Base-by-base conservation (phyloP, 2,888 invertebrate genomes). In the Hirtodrosophila duncani region DNA sequence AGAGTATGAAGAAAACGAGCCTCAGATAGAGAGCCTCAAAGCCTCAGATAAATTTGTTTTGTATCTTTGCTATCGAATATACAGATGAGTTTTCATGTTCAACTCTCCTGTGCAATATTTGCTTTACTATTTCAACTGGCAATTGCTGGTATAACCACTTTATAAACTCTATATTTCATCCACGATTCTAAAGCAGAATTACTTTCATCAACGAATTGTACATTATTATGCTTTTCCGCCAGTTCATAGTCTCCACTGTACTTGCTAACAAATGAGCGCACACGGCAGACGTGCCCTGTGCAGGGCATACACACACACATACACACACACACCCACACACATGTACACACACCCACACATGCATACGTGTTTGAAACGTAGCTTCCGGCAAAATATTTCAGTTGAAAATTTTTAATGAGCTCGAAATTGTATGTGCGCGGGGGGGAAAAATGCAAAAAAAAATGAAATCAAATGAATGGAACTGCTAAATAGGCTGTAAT, bases 371-470 rank as follows among this genome's bases (percentile, higher is more conserved):
- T 55, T 55, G 49, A 38, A 72, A 50, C 27, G 49, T 20, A 41
- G 72, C 60, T 81, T 79, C 77, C 78, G 65, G 72, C 64, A 65
- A 65, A 81, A 69, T 75, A 78, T 81, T 80, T 78, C 82, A 81
- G 72, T 77, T 81, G 82, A 75, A 79, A 58, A 78, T 67, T 78
- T 78, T 81, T 78, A 78, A 78, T 78, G 78, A 78, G 82, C 78
- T 72, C 65, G 41, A 67, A 81, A 67, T 69, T 64, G 57, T 63
- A 30, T 38, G 52, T 41, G 39, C n/a, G n/a, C n/a, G n/a, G n/a
- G n/a, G 51, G 17, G 33, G 42, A 17, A 48, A 49, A 46, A 48
- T 50, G 39, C 6, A 36, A 33, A 51, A 38, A 34, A 43, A 57
- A 53, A 51, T 42, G 37, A 50, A 36, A 42, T 50, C 31, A 59